A percentile compares a stretch with the other conserved stretches of the same genome.
Evolutionary conservation across 2,888 invertebrate genomes (phyloP).

Genomic region (Erebia epiphron): DNA sequence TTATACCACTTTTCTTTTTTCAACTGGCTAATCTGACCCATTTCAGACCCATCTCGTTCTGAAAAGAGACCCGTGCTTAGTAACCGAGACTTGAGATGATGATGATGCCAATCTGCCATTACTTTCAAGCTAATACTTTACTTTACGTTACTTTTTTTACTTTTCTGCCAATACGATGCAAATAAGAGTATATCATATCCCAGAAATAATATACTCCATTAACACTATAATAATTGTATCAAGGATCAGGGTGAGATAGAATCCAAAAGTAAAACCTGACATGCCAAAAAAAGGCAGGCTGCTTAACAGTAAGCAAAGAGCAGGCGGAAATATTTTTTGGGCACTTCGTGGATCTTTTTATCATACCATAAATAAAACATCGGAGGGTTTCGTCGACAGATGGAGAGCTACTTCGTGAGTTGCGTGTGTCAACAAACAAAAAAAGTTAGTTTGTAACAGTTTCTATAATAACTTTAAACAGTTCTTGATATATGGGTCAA

Average conservation of each 20-base stretch:
- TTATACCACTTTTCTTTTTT: no score
- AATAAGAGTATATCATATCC: no score
- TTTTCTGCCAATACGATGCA: no score
- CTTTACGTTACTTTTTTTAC: no score
- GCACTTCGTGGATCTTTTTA: conserved; percentile 58
- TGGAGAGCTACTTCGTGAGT: conserved; percentile 49
- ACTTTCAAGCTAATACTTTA: no score
- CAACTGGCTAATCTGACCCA: no score
- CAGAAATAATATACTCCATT: background rate
- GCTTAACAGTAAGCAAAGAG: conserved; percentile 14
- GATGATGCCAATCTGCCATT: no score
- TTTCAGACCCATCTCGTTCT: no score
- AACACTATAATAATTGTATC: background rate
- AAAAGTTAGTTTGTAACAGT: conserved; percentile 11
- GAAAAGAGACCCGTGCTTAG: no score
- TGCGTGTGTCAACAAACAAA: conserved; percentile 9
- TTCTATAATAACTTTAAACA: conserved; percentile 4
- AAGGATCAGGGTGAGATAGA: background rate
- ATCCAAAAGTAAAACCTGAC: conserved; percentile 4
- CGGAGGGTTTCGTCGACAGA: conserved; percentile 65
- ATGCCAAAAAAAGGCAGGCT: conserved; percentile 15
- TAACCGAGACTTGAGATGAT: no score
- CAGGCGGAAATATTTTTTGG: conserved; percentile 20
- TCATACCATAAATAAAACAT: conserved; percentile 52
- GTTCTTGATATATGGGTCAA: conserved; percentile 14